phyloP scores from a whole-genome alignment of 2,888 invertebrate species.

The Alentia gelatinosa region DNA sequence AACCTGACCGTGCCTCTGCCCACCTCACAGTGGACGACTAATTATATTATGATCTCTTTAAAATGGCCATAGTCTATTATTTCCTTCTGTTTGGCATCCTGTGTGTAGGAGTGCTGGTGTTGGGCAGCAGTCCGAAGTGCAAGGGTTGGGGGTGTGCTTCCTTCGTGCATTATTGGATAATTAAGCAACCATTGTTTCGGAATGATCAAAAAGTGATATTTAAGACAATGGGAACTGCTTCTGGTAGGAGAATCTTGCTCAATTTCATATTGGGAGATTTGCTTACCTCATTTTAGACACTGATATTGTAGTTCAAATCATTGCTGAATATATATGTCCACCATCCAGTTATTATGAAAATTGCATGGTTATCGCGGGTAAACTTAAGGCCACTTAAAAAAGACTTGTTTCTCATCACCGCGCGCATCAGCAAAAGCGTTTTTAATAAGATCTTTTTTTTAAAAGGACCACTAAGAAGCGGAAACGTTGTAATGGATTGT shows the following conservation, averaged over 20 bases:
- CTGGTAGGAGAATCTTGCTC: neutral
- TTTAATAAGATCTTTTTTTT: no score
- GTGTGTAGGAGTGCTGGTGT: neutral
- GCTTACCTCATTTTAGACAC: neutral
- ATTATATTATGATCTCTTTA: neutral
- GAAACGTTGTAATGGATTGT: no score
- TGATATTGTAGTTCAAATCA: neutral
- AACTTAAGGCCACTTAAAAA: neutral
- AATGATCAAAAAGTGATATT: neutral
- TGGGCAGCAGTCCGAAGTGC: neutral
- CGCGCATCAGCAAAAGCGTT: no score
- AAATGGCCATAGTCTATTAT: neutral
- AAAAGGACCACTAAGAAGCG: no score
- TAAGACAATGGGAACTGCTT: neutral
- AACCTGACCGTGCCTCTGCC: neutral
- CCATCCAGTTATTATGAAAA: neutral
- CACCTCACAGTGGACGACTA: neutral
- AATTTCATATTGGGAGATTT: neutral
- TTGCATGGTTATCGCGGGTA: neutral
- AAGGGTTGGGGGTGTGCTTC: neutral
- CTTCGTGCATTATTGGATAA: neutral
- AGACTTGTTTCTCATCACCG: neutral
- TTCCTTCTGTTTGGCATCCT: neutral
- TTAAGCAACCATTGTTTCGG: neutral
- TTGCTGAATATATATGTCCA: neutral